A percentile compares a stretch with the other conserved stretches of the same genome.
Evolutionary conservation across 2,888 invertebrate genomes (phyloP).

Genomic region (Ophioninae sp.): DNA sequence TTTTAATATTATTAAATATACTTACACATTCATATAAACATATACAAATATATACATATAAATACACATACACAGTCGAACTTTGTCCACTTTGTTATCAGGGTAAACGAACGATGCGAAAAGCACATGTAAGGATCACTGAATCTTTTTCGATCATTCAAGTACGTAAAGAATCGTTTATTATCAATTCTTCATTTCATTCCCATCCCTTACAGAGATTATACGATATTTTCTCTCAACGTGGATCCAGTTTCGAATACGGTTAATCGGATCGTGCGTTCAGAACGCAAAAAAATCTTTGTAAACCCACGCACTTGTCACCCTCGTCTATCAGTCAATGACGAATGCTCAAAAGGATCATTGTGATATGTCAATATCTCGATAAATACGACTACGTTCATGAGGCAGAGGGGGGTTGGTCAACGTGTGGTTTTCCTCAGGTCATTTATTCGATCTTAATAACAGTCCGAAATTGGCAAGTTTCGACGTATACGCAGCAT

Average conservation of each 20-base stretch:
- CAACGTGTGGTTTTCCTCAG: background rate
- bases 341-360: too few relatives aligned
- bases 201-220: background rate
- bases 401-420: background rate
- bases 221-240: background rate
- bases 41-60: background rate
- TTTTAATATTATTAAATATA: background rate
- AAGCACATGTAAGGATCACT: background rate
- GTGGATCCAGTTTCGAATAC: background rate
- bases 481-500: background rate
- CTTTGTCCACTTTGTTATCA: background rate
- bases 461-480: constrained; percentile 5
- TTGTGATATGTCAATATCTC: background rate
- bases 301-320: constrained; percentile 15
- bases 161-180: background rate
- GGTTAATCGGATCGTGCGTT: background rate
- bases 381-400: background rate
- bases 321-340: background rate
- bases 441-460: background rate
- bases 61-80: background rate
- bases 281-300: background rate
- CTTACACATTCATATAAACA: background rate
- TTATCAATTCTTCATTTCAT: background rate
- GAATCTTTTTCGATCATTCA: background rate
- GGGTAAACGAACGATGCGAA: background rate